Base-by-base conservation (phyloP, 92 coral and sea anemone genomes). In the Palythoa heliodiscus region DNA sequence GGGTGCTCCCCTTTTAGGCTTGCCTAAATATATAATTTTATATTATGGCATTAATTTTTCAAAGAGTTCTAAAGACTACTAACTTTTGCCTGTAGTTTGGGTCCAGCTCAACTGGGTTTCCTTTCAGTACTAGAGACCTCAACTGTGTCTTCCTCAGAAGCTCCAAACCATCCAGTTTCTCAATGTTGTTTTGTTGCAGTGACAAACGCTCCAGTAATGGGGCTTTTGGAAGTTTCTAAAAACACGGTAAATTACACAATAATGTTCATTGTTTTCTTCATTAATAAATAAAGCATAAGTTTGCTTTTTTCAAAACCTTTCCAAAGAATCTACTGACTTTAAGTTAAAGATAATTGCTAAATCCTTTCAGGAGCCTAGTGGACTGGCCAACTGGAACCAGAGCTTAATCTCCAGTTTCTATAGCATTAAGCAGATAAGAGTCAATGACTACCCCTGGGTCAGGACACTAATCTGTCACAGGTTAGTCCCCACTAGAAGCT, bases 21-120 rank as follows among this genome's bases (percentile, higher is more conserved):
- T 3, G 50, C 9, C 0, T 43, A 43, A 43, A 43, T 8, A 43
- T 8, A 43, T 43, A 3, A 29, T 57, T 57, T 57, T n/a, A n/a
- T n/a, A n/a, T 57, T 57, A 19, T 10, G 17, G 64, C 64, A 58
- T 4, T 15, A 11, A 19, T n/a, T n/a, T n/a, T n/a, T n/a, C 0
- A 58, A 14, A 29, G 20, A 15, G 20, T 5, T 58, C 2, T 14
- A 19, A 29, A 52, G 17, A 17, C 11, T 20, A 38, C 93, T 95
- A 88, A 97, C 99, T 83, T 90, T 76, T 93, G 95, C 68, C 99
- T 76, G 87, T 97, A 97, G 73, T 85, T 69, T 11, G 99, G 99
- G 43, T 87, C 93, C 86, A 97, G 82, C 54, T 93, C 99, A 6
- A 95, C 89, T 14, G 99, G 98, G 73, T 97, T 97, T 60, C 95